Evolutionary conservation across 2,888 invertebrate species (phyloP), one percentile per base, ranked within the genome.

Genomic region (Hydropsyche betteni): DNA sequence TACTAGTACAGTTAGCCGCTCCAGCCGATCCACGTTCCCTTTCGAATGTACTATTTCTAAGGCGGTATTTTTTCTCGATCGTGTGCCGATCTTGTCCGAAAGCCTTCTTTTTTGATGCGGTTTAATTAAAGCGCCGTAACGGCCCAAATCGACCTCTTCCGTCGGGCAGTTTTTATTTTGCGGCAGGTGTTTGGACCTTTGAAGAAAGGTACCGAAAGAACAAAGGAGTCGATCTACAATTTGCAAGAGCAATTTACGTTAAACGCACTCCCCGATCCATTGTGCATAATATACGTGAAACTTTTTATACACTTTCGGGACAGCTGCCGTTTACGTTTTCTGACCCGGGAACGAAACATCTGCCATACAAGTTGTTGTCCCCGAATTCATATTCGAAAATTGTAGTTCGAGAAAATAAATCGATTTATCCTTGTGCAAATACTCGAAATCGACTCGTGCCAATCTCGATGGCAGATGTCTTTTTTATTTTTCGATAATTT

Each of bases 61-160:
- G n/a, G 70, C 24, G 24, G 24, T 24, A 24, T 24, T 51, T 24
- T 53, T 7, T 34, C 5, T 16, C 14, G 52, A 44, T 34, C 24
- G 24, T 51, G 69, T 33, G 69, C 10, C 24, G 38, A 24, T 51
- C 16, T 33, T 33, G 50, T n/a, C 16, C 50, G 24, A 24, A 10
- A 12, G 51, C 12, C 52, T 53, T 53, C 64, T 64, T 64, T 64
- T 64, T 64, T 64, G 34, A 64, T 61, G 51, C 12, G 69, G 69
- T 55, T 24, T 71, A 24, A 34, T 24, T 33, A 24, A 55, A 34
- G 55, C 10, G 24, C 8, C 71, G 10, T 52, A 33, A 36, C 71
- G 71, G 55, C 55, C 71, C 34, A 70, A 70, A 70, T 70, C 33
- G 53, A 5, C 70, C 36, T 70, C 51, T 70, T 70, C 70, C 70